Base-by-base conservation (phyloP, 2,888 invertebrate genomes). In the Nymphalis urticae region DNA sequence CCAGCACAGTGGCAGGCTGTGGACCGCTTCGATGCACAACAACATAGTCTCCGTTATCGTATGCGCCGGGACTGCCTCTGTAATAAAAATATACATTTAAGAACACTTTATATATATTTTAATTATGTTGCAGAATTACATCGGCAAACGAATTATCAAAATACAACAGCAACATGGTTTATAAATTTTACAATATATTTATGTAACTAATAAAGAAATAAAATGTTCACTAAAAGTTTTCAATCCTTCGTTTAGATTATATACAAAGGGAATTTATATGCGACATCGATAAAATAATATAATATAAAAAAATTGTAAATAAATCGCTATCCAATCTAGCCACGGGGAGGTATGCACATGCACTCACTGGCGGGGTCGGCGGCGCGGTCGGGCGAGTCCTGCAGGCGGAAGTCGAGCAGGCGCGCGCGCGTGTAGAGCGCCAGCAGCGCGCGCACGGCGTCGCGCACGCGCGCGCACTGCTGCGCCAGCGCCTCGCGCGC, bases 391-490 rank as follows among this genome's bases (percentile, higher is more conserved):
- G 94, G 93, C 32, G 93, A 87, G 62, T 94, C 95, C 0, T 93
- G 93, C 72, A 97, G 93, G 74, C 95, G 95, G 87, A 98, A 97
- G 88, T 97, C 96, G 2, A 97, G 95, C 51, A 96, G 94, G 79
- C 97, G 96, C 0, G 97, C 96, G 76, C 96, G 95, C 62, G 96
- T 96, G 88, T 98, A 98, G 75, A 98, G 95, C 77, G 97, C 96
- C 5, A 99, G 94, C 6, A 98, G 91, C 73, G 96, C 95, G 67
- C 97, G 96, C 59, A 98, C 95, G 0, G 97, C 95, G 80, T 96
- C 96, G 0, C 97, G 93, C 61, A 98, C 93, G 73, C 96, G 94
- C 76, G 95, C 95, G 82, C 96, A 95, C 75, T 95, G 95, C 27
- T 93, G 88, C 62, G 94, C 90, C 9, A 97, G 94, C 5, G 93